Percentiles rank a stretch among this genome's conserved stretches.
Evolutionary conservation across 64 coral and sea anemone species (phyloP).

Genomic region (Montipora foliosa): DNA sequence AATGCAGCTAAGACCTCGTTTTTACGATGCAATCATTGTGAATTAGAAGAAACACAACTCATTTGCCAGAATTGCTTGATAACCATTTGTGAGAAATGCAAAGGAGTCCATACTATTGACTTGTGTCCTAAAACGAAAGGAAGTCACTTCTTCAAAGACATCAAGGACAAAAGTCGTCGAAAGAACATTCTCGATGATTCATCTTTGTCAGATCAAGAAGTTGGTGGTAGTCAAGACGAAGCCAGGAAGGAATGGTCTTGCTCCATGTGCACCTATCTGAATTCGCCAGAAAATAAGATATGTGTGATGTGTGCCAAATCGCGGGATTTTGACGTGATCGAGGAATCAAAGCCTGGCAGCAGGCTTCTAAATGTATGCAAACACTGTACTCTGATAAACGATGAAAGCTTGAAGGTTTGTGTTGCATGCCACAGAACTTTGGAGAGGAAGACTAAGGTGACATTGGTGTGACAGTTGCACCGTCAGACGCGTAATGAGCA

Average conservation of each 20-base stretch:
- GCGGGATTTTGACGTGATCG: neutral
- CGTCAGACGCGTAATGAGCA: no score
- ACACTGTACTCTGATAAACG: conserved; percentile 1
- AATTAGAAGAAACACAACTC: neutral
- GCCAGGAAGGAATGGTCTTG: neutral
- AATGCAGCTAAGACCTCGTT: neutral
- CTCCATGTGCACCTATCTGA: neutral
- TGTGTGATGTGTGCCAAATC: neutral
- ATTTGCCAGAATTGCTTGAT: neutral
- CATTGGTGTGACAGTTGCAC: neutral
- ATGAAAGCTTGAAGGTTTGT: neutral
- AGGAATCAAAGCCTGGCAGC: neutral
- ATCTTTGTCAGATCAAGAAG: neutral
- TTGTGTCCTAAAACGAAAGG: neutral
- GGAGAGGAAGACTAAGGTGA: neutral
- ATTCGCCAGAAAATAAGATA: neutral
- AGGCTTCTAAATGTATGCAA: neutral
- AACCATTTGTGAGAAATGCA: neutral
- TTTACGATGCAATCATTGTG: neutral
- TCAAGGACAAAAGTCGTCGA: neutral
- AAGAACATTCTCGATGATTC: neutral
- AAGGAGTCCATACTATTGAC: neutral
- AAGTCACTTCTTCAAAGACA: neutral
- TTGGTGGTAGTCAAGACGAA: no score
- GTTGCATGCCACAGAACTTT: neutral